Evolutionary conservation across 1,140 invertebrate genomes (phyloP).

Genomic region (Drosophila arizonae): DNA sequence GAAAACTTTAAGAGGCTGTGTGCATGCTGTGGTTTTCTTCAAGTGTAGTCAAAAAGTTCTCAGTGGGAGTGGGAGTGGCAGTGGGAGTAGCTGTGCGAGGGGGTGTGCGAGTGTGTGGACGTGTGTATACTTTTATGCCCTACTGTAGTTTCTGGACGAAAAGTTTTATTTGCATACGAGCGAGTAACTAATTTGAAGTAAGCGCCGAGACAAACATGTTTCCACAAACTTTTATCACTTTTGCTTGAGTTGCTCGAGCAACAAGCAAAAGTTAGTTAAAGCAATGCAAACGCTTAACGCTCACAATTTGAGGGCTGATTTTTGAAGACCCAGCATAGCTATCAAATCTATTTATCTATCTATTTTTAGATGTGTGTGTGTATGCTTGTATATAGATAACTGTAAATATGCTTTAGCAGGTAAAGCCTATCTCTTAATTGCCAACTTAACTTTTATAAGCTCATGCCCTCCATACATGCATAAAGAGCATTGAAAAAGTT

Average conservation of each 20-base stretch:
- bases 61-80: too few species aligned
- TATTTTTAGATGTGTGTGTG: too few species aligned
- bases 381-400: too few species aligned
- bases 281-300: conserved; percentile 29
- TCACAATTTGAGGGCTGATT: neutral
- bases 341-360: too few species aligned
- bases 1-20: conserved; percentile 26
- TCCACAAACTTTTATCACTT: conserved; percentile 51
- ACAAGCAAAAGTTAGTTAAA: conserved; percentile 33
- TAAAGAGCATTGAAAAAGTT: conserved; percentile 44
- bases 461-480: neutral
- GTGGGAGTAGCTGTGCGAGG: conserved; percentile 8
- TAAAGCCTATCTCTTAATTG: conserved; percentile 2
- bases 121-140: conserved; percentile 2
- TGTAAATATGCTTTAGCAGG: neutral
- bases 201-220: conserved; percentile 63
- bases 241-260: conserved; percentile 21
- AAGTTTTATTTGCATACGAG: conserved; percentile 74
- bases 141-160: conserved; percentile 42
- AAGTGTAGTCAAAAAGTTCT: conserved; percentile 51
- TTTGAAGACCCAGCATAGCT: neutral
- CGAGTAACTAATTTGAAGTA: conserved; percentile 73
- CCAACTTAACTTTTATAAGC: neutral
- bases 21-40: conserved; percentile 53
- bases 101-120: neutral